Base-by-base conservation (phyloP, 2,797 vertebrate genomes). In the Antennarius maculatus region DNA sequence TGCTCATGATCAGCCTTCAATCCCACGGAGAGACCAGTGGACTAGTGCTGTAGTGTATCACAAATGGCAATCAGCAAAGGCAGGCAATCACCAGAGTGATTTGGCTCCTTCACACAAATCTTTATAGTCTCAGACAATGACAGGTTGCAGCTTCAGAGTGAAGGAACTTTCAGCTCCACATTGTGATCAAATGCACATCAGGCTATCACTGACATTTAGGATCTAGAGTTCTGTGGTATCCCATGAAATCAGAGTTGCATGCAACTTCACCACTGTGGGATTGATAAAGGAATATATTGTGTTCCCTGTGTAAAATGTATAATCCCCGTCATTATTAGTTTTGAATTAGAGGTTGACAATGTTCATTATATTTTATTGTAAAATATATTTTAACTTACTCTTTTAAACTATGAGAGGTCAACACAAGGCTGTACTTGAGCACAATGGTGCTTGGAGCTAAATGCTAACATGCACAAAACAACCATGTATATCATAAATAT, bases 21-120 rank as follows among this genome's bases (percentile, higher is more conserved):
- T 50, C 48, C 54, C 48, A n/a, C 62, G 39, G 5, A 37, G 51
- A 43, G 45, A 72, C 43, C 51, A 47, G 15, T 10, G 39, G 54
- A 42, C 34, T 12, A 8, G 41, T 28, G 46, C 64, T 54, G 49
- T 9, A 65, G 69, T 13, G 17, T 55, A 81, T 74, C 81, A 67
- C 48, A 66, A 76, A 82, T 52, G 70, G 63, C 80, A 71, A 82
- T 86, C 82, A 86, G 69, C 66, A 61, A 46, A 81, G 70, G 61
- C 31, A 2, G 50, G 69, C 69, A 79, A 83, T 89, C 76, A 70
- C 34, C 4, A 18, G 60, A 59, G 49, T 62, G 59, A 78, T 76
- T 76, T 65, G n/a, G 70, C 56, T 69, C 46, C 54, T n/a, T 5
- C 57, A 54, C 23, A 69, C 45, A 60, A 37, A 18, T n/a, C 54